Percentiles rank a stretch among this genome's conserved stretches.
Evolutionary conservation across 2,888 invertebrate species (phyloP).

Genomic region (Agrilus mali): DNA sequence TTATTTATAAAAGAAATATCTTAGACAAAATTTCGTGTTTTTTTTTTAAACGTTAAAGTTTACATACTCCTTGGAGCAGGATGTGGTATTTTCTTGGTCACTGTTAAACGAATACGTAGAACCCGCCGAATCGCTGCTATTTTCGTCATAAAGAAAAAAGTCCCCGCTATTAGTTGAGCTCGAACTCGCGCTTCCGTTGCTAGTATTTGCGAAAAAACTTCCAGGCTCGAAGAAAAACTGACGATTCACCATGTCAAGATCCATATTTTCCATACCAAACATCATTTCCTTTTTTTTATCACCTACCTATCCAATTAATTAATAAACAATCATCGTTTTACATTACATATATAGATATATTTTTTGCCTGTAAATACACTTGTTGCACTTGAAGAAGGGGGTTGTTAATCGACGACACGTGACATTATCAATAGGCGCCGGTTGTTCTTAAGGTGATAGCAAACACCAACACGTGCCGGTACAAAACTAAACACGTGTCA

Average conservation of each 20-base stretch:
- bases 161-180: slow-evolving; percentile 54
- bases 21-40: too few relatives aligned
- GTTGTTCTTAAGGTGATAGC: slow-evolving; percentile 7
- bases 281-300: slow-evolving; percentile 28
- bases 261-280: slow-evolving; percentile 55
- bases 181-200: slow-evolving; percentile 38
- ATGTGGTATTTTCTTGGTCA: slow-evolving; percentile 63
- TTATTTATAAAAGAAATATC: too few relatives aligned
- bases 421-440: not conserved
- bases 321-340: not conserved
- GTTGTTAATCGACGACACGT: not conserved
- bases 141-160: slow-evolving; percentile 52
- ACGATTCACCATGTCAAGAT: slow-evolving; percentile 53
- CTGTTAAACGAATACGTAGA: slow-evolving; percentile 64
- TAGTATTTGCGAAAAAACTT: slow-evolving; percentile 33
- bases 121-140: slow-evolving; percentile 47
- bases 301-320: too few relatives aligned
- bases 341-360: too few relatives aligned
- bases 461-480: slow-evolving; percentile 15
- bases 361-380: not conserved
- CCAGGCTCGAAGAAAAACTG: slow-evolving; percentile 48
- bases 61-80: slow-evolving; percentile 54
- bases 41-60: too few relatives aligned
- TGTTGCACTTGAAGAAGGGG: slow-evolving; percentile 2
- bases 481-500: slow-evolving; percentile 20